Conservation (phyloP, 2,888 invertebrate species). For the Limenitis camilla region DNA sequence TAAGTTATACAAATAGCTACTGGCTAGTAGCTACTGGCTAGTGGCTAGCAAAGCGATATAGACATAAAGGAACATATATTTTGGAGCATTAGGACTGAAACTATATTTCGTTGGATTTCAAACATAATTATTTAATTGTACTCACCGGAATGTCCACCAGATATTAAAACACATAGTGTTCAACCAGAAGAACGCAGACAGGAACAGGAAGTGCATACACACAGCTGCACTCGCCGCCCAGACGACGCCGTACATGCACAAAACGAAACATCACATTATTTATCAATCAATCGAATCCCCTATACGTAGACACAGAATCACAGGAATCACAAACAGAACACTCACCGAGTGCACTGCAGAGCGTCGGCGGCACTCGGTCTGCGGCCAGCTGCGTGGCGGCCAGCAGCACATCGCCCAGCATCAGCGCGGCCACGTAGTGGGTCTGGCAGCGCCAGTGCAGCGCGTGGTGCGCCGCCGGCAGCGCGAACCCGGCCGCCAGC, state of each 20-base stretch:
- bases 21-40: no score
- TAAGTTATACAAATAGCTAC: no score
- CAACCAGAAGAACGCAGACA: slow-evolving; percentile 94
- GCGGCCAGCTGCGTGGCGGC: slow-evolving; percentile 84
- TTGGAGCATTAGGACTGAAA: no score
- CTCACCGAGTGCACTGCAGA: slow-evolving; percentile 83
- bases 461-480: slow-evolving; percentile 89
- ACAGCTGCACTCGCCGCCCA: slow-evolving; percentile 75
- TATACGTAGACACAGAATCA: background rate
- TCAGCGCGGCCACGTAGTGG: slow-evolving; percentile 87
- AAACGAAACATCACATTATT: slow-evolving; percentile 32
- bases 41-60: no score
- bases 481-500: slow-evolving; percentile 83
- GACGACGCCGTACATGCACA: slow-evolving; percentile 34
- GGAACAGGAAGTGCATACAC: slow-evolving; percentile 89
- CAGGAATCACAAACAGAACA: background rate
- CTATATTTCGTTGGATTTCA: no score
- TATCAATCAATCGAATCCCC: slow-evolving; percentile 24
- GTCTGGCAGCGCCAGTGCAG: slow-evolving; percentile 93
- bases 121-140: slow-evolving; percentile 22
- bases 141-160: slow-evolving; percentile 94
- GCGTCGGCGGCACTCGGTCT: slow-evolving; percentile 72
- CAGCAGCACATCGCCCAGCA: slow-evolving; percentile 86
- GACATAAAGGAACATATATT: no score
- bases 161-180: slow-evolving; percentile 97